Evolutionary conservation across 2,797 vertebrate species (phyloP).

Genomic region (Nyctibius grandis): DNA sequence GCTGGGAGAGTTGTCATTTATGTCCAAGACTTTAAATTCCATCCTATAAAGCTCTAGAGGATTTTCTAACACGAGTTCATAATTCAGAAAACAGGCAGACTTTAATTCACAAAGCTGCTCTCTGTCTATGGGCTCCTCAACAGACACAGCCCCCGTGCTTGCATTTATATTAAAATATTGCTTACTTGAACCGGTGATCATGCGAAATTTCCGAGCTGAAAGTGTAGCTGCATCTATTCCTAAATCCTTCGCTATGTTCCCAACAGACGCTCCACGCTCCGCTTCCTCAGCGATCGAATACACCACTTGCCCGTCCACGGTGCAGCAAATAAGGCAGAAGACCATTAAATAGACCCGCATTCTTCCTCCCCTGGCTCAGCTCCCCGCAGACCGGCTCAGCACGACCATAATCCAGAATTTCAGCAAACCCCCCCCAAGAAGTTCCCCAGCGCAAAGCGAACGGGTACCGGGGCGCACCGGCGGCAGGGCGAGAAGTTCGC

Average conservation of each 20-base stretch:
- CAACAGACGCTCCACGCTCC: conserved; percentile 65
- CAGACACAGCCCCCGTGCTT: conserved; percentile 71
- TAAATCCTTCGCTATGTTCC: conserved; percentile 74
- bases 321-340: conserved; percentile 63
- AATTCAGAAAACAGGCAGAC: conserved; percentile 67
- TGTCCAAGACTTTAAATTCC: conserved; percentile 73
- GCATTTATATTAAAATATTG: conserved; percentile 76
- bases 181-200: conserved; percentile 70
- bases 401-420: conserved; percentile 60
- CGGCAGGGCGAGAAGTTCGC: neutral
- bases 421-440: neutral
- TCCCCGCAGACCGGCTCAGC: conserved; percentile 40
- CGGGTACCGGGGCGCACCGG: neutral
- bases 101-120: conserved; percentile 73
- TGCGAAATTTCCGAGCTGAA: conserved; percentile 72
- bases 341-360: conserved; percentile 63
- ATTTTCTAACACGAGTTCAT: conserved; percentile 75
- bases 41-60: conserved; percentile 77
- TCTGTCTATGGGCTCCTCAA: conserved; percentile 73
- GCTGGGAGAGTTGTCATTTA: conserved; percentile 75
- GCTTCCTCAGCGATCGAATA: conserved; percentile 75
- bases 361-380: conserved; percentile 56
- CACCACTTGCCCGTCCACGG: conserved; percentile 61
- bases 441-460: neutral
- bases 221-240: conserved; percentile 68